Evolutionary conservation across 2,888 invertebrate genomes (phyloP), one percentile per base, ranked within the genome.

Genomic region (Anarsia innoxiella): DNA sequence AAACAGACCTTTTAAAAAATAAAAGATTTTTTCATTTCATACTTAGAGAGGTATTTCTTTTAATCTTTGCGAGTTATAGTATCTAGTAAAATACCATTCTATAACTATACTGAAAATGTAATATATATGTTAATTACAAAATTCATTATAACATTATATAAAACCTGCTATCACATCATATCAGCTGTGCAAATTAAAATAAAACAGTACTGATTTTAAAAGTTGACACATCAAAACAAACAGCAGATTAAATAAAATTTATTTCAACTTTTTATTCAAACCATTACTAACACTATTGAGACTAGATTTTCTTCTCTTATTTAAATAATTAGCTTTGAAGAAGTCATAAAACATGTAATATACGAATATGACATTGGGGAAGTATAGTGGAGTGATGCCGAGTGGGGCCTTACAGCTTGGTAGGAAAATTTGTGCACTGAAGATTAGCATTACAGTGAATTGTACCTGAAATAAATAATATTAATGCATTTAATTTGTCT

Each of bases 341-440:
- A 92, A 93, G 38, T 90, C 84, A 48, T 88, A 89, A 56, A 93
- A 93, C 84, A 92, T 88, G 61, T 89, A 90, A 57, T 90, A 90
- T 31, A 92, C 88, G 37, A 90, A 66, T 39, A 83, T 43, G 2
- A 92, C 85, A 48, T 91, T 90, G 0, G 88, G 80, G 44, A 89
- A 75, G 62, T 88, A 92, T 37, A 90, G 58, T 1, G 62, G 41
- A 1, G 88, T 71, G 1, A 90, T 54, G 0, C 76, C 65, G 11
- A 74, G 65, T 0, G 88, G 86, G 1, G 87, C 83, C 0, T 80
- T 70, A 49, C 92, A 92, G 34, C 82, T 79, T 0, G 89, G 88
- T 36, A 79, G 53, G 37, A 88, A 69, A 1, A 86, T 80, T 61
- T 87, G 85, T 1, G 69, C 37, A 1, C 87, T 80, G 58, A 91